Conservation (phyloP, 2,113 vertebrate species). For the Myrmecobius fasciatus region DNA sequence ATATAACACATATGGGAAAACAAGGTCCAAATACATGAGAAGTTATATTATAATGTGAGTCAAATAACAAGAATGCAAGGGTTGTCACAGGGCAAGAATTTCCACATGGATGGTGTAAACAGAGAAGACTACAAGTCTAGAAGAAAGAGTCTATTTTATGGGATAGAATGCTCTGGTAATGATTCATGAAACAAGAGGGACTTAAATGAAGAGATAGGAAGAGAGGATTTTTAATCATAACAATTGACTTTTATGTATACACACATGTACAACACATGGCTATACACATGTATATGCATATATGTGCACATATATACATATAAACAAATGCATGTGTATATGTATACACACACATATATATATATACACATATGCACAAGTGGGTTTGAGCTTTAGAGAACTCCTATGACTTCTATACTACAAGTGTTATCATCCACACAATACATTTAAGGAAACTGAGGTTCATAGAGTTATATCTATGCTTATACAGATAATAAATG, state of each 20-base stretch:
- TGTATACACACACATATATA: background rate
- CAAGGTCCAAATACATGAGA: background rate
- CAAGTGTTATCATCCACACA: background rate
- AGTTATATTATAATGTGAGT: background rate
- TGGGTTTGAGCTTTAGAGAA: background rate
- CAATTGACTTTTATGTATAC: background rate
- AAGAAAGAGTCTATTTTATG: background rate
- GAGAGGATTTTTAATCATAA: background rate
- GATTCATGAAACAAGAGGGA: background rate
- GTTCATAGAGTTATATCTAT: background rate
- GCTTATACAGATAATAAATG: background rate
- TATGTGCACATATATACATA: no score
- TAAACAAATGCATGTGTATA: no score
- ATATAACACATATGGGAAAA: constrained; percentile 13
- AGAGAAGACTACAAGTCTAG: background rate
- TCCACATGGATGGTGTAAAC: background rate
- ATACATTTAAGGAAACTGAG: background rate
- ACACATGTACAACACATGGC: background rate
- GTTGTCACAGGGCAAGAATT: background rate
- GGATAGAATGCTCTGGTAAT: background rate
- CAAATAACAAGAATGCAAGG: background rate
- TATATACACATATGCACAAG: background rate
- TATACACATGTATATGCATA: background rate
- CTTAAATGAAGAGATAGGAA: background rate
- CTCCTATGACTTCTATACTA: background rate